These are phyloP conservation scores for Microchirus variegatus DNA, from an alignment of 2,797 vertebrate genomes.

Conservation along the genomic window DNA sequence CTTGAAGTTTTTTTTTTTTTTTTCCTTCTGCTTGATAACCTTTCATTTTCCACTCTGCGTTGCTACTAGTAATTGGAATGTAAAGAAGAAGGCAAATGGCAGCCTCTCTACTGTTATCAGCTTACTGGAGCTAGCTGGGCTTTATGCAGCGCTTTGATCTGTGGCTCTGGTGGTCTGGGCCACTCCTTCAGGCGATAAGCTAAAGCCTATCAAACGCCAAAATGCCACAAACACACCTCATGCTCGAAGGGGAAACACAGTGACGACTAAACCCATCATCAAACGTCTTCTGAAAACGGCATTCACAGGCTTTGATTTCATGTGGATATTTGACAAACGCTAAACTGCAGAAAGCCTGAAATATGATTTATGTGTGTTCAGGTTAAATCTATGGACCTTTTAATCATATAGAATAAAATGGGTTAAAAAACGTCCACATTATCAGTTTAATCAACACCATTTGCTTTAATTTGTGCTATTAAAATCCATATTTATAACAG, in stretches of 20 bases:
- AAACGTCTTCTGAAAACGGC: constrained; percentile 39
- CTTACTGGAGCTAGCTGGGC: constrained; percentile 42
- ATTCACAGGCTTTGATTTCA: constrained; percentile 43
- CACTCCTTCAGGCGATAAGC: constrained; percentile 65
- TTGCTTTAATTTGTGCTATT: too few relatives aligned
- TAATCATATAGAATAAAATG: neutral
- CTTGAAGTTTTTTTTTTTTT: constrained; percentile 13
- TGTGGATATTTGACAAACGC: constrained; percentile 24
- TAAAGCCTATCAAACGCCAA: constrained; percentile 73
- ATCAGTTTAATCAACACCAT: too few relatives aligned
- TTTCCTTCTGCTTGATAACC: constrained; percentile 69
- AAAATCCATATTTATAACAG: too few relatives aligned
- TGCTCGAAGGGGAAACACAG: constrained; percentile 39
- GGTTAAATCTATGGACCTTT: too few relatives aligned
- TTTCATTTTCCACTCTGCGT: constrained; percentile 54
- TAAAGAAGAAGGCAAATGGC: constrained; percentile 58
- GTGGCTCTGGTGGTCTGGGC: constrained; percentile 51
- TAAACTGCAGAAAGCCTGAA: constrained; percentile 15
- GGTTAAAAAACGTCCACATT: too few relatives aligned
- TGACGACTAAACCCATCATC: constrained; percentile 51
- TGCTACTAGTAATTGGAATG: constrained; percentile 58
- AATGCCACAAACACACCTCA: constrained; percentile 48
- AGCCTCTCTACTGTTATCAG: constrained; percentile 60
- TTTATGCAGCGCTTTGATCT: constrained; percentile 71
- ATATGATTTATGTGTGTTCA: too few relatives aligned